Evolutionary conservation across 2,797 vertebrate species (phyloP).

Genomic region (Acanthurus leucopareius): DNA sequence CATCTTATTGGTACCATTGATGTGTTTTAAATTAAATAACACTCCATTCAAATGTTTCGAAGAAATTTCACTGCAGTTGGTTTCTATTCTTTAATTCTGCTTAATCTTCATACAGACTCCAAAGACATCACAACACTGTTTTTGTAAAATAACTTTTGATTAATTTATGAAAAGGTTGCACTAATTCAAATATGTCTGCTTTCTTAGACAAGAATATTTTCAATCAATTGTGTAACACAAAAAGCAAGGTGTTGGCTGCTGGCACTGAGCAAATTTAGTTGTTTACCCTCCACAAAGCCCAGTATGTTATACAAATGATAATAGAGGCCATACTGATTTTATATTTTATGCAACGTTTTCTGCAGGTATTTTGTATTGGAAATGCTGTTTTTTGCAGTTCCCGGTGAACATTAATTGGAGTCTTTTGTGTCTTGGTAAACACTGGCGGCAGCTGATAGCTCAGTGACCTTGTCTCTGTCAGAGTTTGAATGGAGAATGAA

Average conservation of each 20-base stretch:
- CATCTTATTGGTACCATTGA: background rate
- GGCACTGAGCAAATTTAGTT: background rate
- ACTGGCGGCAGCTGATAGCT: constrained; percentile 27
- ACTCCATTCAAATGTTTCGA: background rate
- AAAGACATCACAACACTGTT: no score
- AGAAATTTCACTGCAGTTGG: background rate
- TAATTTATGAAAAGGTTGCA: no score
- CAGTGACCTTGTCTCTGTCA: constrained; percentile 20
- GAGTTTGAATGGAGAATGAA: constrained; percentile 32
- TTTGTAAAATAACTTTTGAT: background rate
- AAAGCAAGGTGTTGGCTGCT: background rate
- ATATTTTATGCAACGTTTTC: background rate
- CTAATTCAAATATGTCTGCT: background rate
- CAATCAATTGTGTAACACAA: background rate
- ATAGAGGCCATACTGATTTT: background rate
- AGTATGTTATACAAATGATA: background rate
- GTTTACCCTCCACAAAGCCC: background rate
- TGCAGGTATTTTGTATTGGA: background rate
- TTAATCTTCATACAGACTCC: background rate
- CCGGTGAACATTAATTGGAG: constrained; percentile 22
- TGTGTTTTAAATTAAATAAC: background rate
- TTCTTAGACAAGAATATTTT: background rate
- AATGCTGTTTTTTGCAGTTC: constrained; percentile 17
- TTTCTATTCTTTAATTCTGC: background rate
- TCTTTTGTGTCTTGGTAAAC: constrained; percentile 33